Evolutionary conservation across 2,888 invertebrate species (phyloP).

Genomic region (Antitype chi): DNA sequence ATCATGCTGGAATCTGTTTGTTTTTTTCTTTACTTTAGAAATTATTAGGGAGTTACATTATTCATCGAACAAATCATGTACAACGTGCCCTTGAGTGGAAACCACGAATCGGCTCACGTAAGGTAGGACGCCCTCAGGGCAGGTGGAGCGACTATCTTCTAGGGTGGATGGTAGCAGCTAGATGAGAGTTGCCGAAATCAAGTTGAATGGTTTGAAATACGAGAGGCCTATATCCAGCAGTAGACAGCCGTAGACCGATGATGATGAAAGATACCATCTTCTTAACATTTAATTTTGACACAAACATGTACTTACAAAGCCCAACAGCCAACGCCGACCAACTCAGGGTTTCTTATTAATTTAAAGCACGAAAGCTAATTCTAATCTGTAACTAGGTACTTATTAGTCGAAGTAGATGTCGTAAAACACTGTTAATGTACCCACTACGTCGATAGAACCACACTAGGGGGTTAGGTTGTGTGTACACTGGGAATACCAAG

Average conservation of each 20-base stretch:
- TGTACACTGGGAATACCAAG: conserved; percentile 39
- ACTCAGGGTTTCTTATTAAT: conserved; percentile 36
- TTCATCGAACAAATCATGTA: too few relatives aligned
- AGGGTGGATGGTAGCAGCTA: not conserved
- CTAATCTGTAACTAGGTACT: conserved; percentile 50
- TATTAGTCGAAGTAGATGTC: conserved; percentile 61
- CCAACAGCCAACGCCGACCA: not conserved
- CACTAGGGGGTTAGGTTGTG: conserved; percentile 45
- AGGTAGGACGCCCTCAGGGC: not conserved
- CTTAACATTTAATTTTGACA: not conserved
- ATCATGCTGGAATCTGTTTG: not conserved
- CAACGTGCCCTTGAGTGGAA: not conserved
- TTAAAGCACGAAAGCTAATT: conserved; percentile 50
- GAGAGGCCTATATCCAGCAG: not conserved
- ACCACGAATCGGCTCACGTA: not conserved
- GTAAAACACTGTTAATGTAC: conserved; percentile 63
- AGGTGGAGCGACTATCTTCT: not conserved
- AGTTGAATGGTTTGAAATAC: not conserved
- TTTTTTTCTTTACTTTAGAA: not conserved
- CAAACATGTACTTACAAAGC: not conserved
- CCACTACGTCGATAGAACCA: conserved; percentile 58
- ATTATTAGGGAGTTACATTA: not conserved
- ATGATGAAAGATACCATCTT: not conserved
- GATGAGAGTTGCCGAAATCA: not conserved
- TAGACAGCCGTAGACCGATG: not conserved